Evolutionary conservation across 1,140 invertebrate genomes (phyloP), one percentile per base, ranked within the genome.

Genomic region (Danaus melanippus): DNA sequence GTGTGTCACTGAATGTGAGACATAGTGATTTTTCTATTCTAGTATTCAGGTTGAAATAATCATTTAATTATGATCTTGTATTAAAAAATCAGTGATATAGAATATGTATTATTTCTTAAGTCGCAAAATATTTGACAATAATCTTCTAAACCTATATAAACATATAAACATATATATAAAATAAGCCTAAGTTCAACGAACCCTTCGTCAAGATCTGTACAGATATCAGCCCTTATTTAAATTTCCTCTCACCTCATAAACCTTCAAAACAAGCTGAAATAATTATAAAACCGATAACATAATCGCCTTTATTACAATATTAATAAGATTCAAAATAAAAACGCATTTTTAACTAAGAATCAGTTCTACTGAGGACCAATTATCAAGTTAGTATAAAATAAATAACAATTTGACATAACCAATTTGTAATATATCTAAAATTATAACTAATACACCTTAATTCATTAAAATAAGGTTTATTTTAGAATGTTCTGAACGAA

Each of bases 311-410:
- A 53, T 52, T n/a, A 12, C 4, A 10, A 21, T 11, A 45, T 1
- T 9, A 48, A 53, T 46, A 48, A 42, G 12, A 21, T 57, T 9
- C 1, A 49, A 32, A 56, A 46, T 54, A 11, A 12, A 44, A 9
- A 2, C 1, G 11, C 11, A 43, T n/a, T 42, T 10, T 12, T 10
- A 53, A 8, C 51, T 50, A 42, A 56, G 53, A 50, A 45, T 50
- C 41, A 39, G 12, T 50, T 48, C 45, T 44, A 50, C 47, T 46
- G 52, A 53, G 63, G 47, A 50, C 66, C 69, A 71, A 71, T 71
- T 71, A 69, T 65, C 52, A 57, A 42, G 50, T 59, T 62, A 69
- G 57, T 66, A 64, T 67, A 69, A 69, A 71, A 69, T 63, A 69
- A 71, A 66, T 69, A 71, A 71, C 58, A 64, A 69, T 66, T 66